Evolutionary conservation across 1,140 invertebrate species (phyloP).

Genomic region (Marisa cornuarietis): DNA sequence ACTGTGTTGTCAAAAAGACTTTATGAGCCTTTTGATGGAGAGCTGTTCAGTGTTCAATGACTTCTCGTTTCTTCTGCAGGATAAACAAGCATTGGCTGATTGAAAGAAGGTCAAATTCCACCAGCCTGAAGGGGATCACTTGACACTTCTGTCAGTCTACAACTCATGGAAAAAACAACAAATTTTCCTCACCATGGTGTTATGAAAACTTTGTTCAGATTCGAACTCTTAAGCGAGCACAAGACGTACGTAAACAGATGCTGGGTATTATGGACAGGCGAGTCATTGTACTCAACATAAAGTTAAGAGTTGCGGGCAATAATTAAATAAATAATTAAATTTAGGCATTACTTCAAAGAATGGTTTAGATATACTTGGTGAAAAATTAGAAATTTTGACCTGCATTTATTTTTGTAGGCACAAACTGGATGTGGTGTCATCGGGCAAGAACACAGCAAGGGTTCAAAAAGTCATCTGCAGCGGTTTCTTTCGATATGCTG

Average conservation of each 20-base stretch:
- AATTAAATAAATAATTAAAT: too few relatives aligned
- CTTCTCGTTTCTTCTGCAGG: conserved; percentile 71
- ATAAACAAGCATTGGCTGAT: conserved; percentile 97
- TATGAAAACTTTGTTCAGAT: conserved; percentile 99
- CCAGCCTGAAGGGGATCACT: conserved; percentile 97
- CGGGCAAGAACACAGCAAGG: conserved; percentile 92
- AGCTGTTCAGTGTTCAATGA: neutral
- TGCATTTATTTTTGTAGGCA: conserved; percentile 70
- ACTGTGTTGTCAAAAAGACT: too few relatives aligned
- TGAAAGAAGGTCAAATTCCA: conserved; percentile 99
- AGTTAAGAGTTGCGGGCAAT: too few relatives aligned
- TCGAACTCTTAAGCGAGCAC: conserved; percentile 93
- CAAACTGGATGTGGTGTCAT: conserved; percentile 96
- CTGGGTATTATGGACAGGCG: conserved; percentile 96
- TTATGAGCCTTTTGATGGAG: neutral
- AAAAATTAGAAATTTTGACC: conserved; percentile 2
- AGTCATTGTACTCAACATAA: neutral
- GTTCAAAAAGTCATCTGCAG: conserved; percentile 99
- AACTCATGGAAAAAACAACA: conserved; percentile 99
- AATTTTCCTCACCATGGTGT: conserved; percentile 99
- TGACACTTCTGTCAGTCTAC: conserved; percentile 97
- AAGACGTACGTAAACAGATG: conserved; percentile 98
- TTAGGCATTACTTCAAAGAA: too few relatives aligned
- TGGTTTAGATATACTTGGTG: neutral
- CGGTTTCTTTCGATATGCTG: conserved; percentile 98